Base-by-base conservation (phyloP, 2,797 vertebrate species). In the Chiroxiphia lanceolata region DNA sequence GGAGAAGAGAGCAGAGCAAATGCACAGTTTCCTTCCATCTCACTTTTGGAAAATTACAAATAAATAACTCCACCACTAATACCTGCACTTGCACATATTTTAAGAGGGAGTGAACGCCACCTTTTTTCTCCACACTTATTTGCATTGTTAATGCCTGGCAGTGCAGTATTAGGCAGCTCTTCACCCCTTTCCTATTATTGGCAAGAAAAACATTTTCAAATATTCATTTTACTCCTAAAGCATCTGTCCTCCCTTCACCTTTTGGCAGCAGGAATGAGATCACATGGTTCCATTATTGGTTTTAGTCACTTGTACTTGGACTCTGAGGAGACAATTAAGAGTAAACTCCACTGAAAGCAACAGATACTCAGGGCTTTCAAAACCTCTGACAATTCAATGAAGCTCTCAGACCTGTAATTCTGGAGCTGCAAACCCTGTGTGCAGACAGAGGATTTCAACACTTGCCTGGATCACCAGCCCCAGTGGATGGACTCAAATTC, bases 341-440 rank as follows among this genome's bases (percentile, higher is more conserved):
- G 53, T 5, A 51, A 94, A 78, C 50, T 57, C 48, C 74, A 76
- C 7, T 18, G 63, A 82, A 92, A 90, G 27, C 57, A 70, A 22
- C 47, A 83, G 45, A 60, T 17, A 51, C 13, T 42, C 47, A 27
- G 53, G 38, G 89, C 40, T 83, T 94, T 22, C 27, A 67, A 72
- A 87, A 29, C 34, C 56, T 77, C 0, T 68, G 69, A n/a, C 25
- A n/a, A 36, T 1, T n/a, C 57, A 44, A 19, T 7, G 50, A 63
- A 79, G 64, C 38, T 70, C 94, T 81, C 83, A 68, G 63, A 88
- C 77, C 90, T 90, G 88, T 60, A 78, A 92, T 79, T 93, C 77
- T 61, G 88, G 90, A 88, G 45, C 65, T 92, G 85, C 82, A 91
- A 60, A 81, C 3, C 2, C 59, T 22, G 29, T 4, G 21, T 25